Conservation (phyloP, 2,113 vertebrate species). For the Melanotaenia duboulayi region DNA sequence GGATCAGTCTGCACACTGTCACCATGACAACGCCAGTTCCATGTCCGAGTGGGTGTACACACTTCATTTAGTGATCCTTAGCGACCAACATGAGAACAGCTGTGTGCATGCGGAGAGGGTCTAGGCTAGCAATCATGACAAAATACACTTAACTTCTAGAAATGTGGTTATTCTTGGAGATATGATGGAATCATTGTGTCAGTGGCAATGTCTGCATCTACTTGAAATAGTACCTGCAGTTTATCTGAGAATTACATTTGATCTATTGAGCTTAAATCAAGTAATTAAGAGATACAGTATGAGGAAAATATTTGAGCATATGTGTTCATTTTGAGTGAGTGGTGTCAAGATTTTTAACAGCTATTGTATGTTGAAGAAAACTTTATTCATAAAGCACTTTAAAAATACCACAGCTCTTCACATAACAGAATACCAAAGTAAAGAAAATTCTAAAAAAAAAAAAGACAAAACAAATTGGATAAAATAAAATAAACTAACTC, state of each 20-base stretch:
- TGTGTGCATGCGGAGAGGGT: slow-evolving; percentile 72
- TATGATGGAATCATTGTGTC: slow-evolving; percentile 38
- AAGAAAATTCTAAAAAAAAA: too few species aligned
- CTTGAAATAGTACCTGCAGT: background rate
- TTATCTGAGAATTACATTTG: background rate
- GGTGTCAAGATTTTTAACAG: background rate
- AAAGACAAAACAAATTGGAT: too few species aligned
- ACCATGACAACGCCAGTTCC: slow-evolving; percentile 83
- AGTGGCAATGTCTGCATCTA: slow-evolving; percentile 30
- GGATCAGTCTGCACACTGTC: slow-evolving; percentile 77
- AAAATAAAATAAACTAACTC: too few species aligned
- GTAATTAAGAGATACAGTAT: background rate
- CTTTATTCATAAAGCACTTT: too few species aligned
- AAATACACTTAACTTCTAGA: slow-evolving; percentile 69
- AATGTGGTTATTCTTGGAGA: slow-evolving; percentile 50
- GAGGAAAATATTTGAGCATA: too few species aligned
- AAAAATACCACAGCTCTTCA: too few species aligned
- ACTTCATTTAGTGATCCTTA: slow-evolving; percentile 79
- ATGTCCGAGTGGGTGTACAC: slow-evolving; percentile 76
- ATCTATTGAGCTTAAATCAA: too few species aligned
- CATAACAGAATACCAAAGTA: too few species aligned
- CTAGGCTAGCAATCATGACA: slow-evolving; percentile 61
- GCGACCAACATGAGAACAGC: slow-evolving; percentile 70
- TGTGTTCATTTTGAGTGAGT: background rate
- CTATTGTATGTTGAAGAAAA: slow-evolving; percentile 24